Evolutionary conservation across 2,797 vertebrate species (phyloP), one percentile per base, ranked within the genome.

Genomic region (Toxotes lorentzi): DNA sequence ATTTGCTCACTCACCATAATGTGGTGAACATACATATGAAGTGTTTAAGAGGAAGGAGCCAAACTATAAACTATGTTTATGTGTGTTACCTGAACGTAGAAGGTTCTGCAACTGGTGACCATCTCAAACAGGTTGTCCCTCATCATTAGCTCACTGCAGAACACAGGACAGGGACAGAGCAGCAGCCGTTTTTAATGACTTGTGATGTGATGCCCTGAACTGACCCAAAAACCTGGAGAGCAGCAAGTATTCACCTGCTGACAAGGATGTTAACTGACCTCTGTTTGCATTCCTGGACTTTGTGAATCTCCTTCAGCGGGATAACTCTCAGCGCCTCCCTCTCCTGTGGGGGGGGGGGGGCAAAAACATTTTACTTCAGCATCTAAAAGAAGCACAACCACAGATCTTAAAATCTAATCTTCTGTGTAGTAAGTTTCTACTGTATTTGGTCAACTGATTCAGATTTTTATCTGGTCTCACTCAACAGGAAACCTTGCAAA

Each of bases 121-220:
- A 99, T 95, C 94, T 99, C 97, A 88, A 99, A 99, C 82, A 99
- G 95, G 94, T 99, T 99, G 95, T 99, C 98, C 90, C 98, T 97
- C 97, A 97, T 96, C 97, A 98, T 97, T 78, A 96, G 96, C 76
- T 99, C 98, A 86, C 98, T 99, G 94, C 41, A 90, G 88, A 6
- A 65, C 0, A 84, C 27, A 69, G 24, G 58, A 34, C 40, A 63
- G 24, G 24, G 5, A 50, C 7, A 4, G 23, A 62, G 9, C 32
- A 57, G 48, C 35, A 59, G 19, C 56, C 0, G 1, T 8, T 27
- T 32, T 35, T 13, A 53, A 16, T 5, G 4, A 35, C 2, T 4
- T 58, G 19, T 0, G 13, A 17, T 19, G 41, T 32, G 23, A n/a
- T 43, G 41, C 3, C 30, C 30, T 1, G 40, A 59, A 19, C 13